Evolutionary conservation across 1,140 invertebrate genomes (phyloP).

Genomic region (Popillia japonica): DNA sequence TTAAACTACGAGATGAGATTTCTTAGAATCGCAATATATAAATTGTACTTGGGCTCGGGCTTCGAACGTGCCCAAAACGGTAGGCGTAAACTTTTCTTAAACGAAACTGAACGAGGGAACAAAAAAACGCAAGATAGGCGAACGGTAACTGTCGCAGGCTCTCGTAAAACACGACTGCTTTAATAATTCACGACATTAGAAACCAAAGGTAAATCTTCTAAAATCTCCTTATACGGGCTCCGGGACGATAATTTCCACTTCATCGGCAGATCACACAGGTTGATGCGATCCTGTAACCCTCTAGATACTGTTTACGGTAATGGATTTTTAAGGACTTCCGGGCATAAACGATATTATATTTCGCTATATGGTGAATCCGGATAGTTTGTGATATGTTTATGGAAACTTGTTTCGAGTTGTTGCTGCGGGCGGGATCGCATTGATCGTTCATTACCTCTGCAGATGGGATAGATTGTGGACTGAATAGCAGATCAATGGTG

Average conservation of each 20-base stretch:
- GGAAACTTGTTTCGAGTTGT: not conserved
- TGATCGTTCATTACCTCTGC: not conserved
- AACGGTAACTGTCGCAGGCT: not conserved
- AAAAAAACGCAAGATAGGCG: not conserved
- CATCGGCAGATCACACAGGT: conserved; percentile 4
- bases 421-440: not conserved
- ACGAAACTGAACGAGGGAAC: not conserved
- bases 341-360: not conserved
- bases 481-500: not conserved
- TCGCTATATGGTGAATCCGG: not conserved
- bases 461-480: not conserved
- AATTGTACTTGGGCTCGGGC: not conserved
- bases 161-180: not conserved
- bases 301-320: conserved; percentile 14
- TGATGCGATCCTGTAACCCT: not conserved
- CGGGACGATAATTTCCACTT: not conserved
- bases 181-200: conserved; percentile 19
- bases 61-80: not conserved
- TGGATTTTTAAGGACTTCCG: conserved; percentile 18
- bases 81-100: not conserved
- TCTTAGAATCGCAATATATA: not conserved
- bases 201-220: conserved; percentile 11
- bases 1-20: not conserved
- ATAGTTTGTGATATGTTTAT: conserved; percentile 19
- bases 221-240: not conserved